A percentile compares a stretch with the other conserved stretches of the same genome.
phyloP scores from a whole-genome alignment of 2,113 vertebrate genomes.

The Daubentonia madagascariensis region DNA sequence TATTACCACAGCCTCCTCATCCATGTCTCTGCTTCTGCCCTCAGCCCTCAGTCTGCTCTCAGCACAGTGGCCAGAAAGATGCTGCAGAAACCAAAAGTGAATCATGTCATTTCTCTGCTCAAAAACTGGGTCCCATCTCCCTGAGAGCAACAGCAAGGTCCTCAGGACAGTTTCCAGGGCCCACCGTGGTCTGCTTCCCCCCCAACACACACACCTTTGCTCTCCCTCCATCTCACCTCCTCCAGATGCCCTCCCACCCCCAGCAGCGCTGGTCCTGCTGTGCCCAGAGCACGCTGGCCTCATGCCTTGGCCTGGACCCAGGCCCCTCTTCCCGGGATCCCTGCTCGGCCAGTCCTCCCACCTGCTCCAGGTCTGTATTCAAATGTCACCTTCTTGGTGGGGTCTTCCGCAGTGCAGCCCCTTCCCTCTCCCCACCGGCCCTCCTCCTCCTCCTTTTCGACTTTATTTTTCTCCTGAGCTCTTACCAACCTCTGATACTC shows the following conservation, averaged over 20 bases:
- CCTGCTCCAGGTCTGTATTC: background rate
- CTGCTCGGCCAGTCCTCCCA: background rate
- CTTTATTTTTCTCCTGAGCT: background rate
- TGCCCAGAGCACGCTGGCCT: background rate
- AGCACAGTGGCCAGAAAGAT: background rate
- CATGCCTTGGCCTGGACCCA: background rate
- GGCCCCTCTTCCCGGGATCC: background rate
- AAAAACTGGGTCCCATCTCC: background rate
- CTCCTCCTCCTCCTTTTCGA: background rate
- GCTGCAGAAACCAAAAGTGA: background rate
- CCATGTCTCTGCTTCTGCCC: background rate
- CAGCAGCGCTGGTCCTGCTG: background rate
- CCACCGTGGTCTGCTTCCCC: background rate
- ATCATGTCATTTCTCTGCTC: background rate
- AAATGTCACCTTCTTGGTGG: background rate
- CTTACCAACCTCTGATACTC: background rate
- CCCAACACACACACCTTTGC: background rate
- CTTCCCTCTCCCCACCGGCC: background rate
- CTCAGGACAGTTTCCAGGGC: no score
- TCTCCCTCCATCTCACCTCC: background rate
- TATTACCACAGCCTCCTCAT: background rate
- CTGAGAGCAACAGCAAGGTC: background rate
- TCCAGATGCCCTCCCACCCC: background rate
- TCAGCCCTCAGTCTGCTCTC: background rate
- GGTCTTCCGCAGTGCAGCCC: background rate